These are phyloP conservation scores for Cervus canadensis DNA, from an alignment of 2,113 vertebrate genomes.

Conservation along the genomic window DNA sequence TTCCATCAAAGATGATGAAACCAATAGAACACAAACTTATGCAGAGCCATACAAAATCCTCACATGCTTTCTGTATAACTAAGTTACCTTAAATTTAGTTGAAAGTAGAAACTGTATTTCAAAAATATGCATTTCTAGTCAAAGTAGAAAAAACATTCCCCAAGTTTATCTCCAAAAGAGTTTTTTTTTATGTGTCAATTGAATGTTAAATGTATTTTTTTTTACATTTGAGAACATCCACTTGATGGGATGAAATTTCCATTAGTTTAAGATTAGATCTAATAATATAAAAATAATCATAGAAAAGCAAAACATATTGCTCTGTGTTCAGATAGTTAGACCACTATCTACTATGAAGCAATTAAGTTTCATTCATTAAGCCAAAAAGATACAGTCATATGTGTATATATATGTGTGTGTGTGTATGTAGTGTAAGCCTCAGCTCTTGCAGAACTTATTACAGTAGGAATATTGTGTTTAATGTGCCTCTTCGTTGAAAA, in stretches of 20 bases:
- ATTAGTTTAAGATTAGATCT: not conserved
- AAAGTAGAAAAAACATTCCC: not conserved
- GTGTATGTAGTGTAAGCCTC: not conserved
- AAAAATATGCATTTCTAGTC: not conserved
- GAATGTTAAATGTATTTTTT: not conserved
- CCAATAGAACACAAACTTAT: not conserved
- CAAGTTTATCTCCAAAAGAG: not conserved
- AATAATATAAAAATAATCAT: not conserved
- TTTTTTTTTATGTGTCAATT: not conserved
- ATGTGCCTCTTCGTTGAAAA: not conserved
- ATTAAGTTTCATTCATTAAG: not conserved
- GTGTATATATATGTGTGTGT: fast-evolving
- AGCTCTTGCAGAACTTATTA: not conserved
- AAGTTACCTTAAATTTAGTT: not conserved
- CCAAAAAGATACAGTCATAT: not conserved
- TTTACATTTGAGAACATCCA: not conserved
- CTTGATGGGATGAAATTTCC: not conserved
- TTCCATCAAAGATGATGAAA: not conserved
- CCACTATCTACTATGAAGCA: not conserved
- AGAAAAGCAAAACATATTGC: not conserved
- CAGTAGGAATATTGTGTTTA: not conserved
- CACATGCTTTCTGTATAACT: not conserved
- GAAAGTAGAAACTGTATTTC: not conserved
- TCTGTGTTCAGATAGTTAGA: not conserved
- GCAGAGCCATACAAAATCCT: not conserved